A percentile compares a stretch with the other conserved stretches of the same genome.
Evolutionary conservation across 2,888 invertebrate species (phyloP).

Genomic region (Eutolmus rufibarbis): DNA sequence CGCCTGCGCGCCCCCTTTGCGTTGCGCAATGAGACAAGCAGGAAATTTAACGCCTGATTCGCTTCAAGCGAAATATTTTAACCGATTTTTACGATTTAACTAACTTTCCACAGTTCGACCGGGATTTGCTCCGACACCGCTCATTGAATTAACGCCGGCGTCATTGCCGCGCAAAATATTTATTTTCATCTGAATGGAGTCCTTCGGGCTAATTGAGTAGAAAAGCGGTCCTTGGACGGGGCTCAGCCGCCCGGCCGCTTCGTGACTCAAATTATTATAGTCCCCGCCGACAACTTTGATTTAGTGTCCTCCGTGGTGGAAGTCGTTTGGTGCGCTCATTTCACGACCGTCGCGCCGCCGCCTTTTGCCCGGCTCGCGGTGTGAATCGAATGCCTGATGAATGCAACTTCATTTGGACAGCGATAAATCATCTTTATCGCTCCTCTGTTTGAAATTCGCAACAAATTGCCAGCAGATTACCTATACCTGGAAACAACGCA

Average conservation of each 20-base stretch:
- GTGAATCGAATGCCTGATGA: background rate
- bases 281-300: background rate
- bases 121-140: background rate
- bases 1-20: background rate
- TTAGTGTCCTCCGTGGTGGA: background rate
- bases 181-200: constrained; percentile 8
- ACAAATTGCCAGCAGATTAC: background rate
- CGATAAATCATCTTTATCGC: background rate
- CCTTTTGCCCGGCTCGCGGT: background rate
- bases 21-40: background rate
- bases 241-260: background rate
- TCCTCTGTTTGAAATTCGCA: background rate
- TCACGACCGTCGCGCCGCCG: background rate
- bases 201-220: constrained; percentile 1
- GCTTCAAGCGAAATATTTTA: constrained; percentile 1
- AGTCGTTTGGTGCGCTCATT: background rate
- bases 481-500: background rate
- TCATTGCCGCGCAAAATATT: background rate
- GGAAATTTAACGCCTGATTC: constrained; percentile 1
- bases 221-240: background rate
- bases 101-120: background rate
- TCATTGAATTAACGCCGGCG: constrained; percentile 11
- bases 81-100: constrained; percentile 5
- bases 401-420: background rate
- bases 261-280: background rate